phyloP scores from a whole-genome alignment of 2,888 invertebrate genomes.

The Scotopteryx bipunctaria region DNA sequence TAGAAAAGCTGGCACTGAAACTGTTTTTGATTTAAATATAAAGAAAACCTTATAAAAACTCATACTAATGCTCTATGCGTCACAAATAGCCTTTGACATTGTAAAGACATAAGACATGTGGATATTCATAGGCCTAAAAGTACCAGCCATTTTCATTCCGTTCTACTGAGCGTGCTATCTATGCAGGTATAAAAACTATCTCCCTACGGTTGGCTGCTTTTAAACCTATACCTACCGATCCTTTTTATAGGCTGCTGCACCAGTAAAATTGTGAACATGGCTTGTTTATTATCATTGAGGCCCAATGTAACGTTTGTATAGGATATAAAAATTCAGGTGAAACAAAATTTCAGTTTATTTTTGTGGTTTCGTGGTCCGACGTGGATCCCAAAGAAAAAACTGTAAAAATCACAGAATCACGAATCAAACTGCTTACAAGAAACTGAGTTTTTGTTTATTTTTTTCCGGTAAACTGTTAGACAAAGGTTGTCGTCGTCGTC shows the following conservation, averaged over 20 bases:
- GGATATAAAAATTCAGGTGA: not conserved
- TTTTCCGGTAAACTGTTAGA: no score
- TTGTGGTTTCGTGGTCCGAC: no score
- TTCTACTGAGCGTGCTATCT: constrained; percentile 14
- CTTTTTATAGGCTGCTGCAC: constrained; percentile 40
- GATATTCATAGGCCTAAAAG: not conserved
- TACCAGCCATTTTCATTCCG: constrained; percentile 18
- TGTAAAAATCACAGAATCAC: no score
- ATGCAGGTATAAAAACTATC: constrained; percentile 37
- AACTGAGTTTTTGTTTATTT: no score
- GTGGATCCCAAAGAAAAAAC: no score
- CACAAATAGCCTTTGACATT: not conserved
- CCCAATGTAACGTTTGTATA: not conserved
- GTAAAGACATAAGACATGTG: not conserved
- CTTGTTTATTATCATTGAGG: constrained; percentile 10
- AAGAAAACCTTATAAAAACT: not conserved
- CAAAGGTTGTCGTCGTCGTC: no score
- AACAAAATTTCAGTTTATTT: no score
- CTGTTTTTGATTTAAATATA: not conserved
- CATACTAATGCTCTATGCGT: no score
- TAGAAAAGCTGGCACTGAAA: constrained; percentile 3
- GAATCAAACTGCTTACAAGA: no score
- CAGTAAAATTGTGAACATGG: constrained; percentile 23
- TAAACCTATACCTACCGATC: constrained; percentile 37
- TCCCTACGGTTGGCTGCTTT: constrained; percentile 35